Evolutionary conservation across 2,113 vertebrate species (phyloP).

Genomic region (Morone chrysops): DNA sequence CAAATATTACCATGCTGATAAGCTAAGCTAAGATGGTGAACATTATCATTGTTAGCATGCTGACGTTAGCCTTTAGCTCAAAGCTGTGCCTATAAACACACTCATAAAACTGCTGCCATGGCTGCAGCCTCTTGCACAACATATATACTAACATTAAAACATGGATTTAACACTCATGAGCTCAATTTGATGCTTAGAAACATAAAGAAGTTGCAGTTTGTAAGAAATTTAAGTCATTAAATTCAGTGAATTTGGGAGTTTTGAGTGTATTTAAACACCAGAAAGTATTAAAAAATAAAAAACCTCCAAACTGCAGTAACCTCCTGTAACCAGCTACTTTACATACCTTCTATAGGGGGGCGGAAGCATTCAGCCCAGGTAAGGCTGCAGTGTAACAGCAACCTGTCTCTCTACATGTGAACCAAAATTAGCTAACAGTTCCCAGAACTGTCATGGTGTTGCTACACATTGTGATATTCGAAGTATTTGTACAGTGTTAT

Average conservation of each 20-base stretch:
- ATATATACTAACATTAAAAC: no score
- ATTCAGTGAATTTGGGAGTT: no score
- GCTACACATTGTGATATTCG: slow-evolving; percentile 66
- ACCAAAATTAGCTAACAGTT: slow-evolving; percentile 73
- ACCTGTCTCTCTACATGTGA: slow-evolving; percentile 37
- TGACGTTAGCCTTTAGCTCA: background rate
- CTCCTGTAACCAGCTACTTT: no score
- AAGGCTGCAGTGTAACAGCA: slow-evolving; percentile 27
- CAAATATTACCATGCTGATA: no score
- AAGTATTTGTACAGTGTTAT: slow-evolving; percentile 76
- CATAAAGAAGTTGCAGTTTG: no score
- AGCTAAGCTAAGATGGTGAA: no score
- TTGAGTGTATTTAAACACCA: background rate
- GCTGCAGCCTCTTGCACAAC: background rate
- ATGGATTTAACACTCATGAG: background rate
- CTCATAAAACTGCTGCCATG: background rate
- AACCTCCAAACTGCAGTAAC: background rate
- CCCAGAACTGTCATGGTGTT: slow-evolving; percentile 66
- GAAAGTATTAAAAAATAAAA: background rate
- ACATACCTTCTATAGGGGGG: background rate
- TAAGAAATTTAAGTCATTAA: no score
- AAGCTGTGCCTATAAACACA: background rate
- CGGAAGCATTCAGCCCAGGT: background rate
- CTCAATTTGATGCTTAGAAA: no score
- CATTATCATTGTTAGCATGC: background rate